Evolutionary conservation across 2,113 vertebrate species (phyloP).

Genomic region (Poecile atricapillus): DNA sequence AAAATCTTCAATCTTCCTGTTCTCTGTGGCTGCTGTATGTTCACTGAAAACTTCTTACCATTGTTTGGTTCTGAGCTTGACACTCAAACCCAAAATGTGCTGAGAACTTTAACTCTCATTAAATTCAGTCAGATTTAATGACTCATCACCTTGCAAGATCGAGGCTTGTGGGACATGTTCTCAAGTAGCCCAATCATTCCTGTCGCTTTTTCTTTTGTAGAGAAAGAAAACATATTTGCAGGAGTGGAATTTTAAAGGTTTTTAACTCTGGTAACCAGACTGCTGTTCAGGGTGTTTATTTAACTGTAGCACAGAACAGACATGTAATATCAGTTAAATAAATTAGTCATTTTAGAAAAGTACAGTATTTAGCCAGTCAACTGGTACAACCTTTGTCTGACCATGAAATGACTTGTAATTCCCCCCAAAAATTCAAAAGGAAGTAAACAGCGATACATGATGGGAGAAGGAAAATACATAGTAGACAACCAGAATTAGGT

Average conservation of each 20-base stretch:
- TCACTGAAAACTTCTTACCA: not conserved
- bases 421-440: not conserved
- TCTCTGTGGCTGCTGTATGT: not conserved
- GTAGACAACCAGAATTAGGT: not conserved
- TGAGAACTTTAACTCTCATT: not conserved
- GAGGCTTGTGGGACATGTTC: not conserved
- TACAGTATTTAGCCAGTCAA: not conserved
- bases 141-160: not conserved
- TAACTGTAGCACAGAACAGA: not conserved
- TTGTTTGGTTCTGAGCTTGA: not conserved
- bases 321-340: not conserved
- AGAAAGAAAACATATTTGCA: not conserved
- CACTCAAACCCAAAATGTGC: not conserved
- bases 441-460: not conserved
- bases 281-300: not conserved
- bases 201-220: not conserved
- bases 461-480: not conserved
- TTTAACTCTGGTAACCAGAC: not conserved
- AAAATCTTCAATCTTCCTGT: not conserved
- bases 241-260: not conserved
- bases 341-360: not conserved
- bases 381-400: not conserved
- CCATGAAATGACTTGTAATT: not conserved
- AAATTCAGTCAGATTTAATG: not conserved
- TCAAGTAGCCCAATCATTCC: not conserved